Base-by-base conservation (phyloP, 2,113 vertebrate genomes). In the Pomatostomus ruficeps region DNA sequence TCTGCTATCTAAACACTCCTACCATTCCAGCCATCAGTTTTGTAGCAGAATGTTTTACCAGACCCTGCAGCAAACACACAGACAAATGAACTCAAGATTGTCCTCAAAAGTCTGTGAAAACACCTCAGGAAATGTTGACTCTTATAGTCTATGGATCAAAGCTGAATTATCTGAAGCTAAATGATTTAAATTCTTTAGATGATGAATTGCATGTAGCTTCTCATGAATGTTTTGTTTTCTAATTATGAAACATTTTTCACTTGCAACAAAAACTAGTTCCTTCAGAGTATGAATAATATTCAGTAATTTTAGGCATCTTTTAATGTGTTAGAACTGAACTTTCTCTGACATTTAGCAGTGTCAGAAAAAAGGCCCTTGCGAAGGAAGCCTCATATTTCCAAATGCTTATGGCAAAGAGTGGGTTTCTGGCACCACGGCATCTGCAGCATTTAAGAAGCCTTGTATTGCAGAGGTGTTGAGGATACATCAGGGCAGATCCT, bases 161-260 rank as follows among this genome's bases (percentile, higher is more conserved):
- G 92, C 93, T 85, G 94, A 97, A 92, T 96, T 95, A 95, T 95
- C 93, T 94, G 87, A 66, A 79, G 81, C 43, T 65, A 89, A 95
- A 96, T 91, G 20, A 94, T 94, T 95, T 80, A 92, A 96, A 93
- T 94, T 96, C 77, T 95, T 96, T 51, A 92, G 81, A 92, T 94
- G 94, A 94, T 91, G 92, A 96, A 96, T 83, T 97, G 90, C 93
- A 58, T 72, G 73, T 91, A 95, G 91, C 80, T 93, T n/a, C 89
- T 97, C 68, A 81, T 75, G 71, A 88, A 38, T 65, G 72, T 94
- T 97, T 97, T 97, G 96, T 96, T 97, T 96, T 94, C 88, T 97
- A 97, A 97, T 97, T 95, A 97, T 6, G 26, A 94, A 94, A 87
- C 94, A 97, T 93, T 85, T 95, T 96, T 96, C 90, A 70, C 84